Conservation (phyloP, 2,113 vertebrate genomes). For the Grammomys surdaster region DNA sequence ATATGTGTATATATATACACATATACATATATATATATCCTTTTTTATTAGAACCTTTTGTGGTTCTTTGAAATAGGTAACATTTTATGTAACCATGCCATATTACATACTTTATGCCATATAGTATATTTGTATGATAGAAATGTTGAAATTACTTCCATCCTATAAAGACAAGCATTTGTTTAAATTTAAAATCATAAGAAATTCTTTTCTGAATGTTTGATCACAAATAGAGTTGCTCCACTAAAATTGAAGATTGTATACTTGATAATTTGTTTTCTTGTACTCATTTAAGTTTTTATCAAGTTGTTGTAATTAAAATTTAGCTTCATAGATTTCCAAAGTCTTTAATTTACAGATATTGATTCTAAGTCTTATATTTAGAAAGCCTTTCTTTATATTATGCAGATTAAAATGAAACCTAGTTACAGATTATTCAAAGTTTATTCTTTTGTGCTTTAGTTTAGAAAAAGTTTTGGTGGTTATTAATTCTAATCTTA, state of each 20-base stretch:
- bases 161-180: not conserved
- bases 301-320: slow-evolving; percentile 19
- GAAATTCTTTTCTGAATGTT: not conserved
- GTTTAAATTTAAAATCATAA: slow-evolving; percentile 43
- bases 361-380: slow-evolving; percentile 37
- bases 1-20: no score
- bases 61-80: slow-evolving; percentile 38
- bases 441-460: slow-evolving; percentile 49
- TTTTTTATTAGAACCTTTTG: slow-evolving; percentile 37
- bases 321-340: slow-evolving; percentile 53
- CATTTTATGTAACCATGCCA: slow-evolving; percentile 17
- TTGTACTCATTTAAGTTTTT: not conserved
- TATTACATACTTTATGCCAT: slow-evolving; percentile 1
- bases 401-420: slow-evolving; percentile 42
- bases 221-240: slow-evolving; percentile 21
- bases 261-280: slow-evolving; percentile 9
- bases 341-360: slow-evolving; percentile 22
- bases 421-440: slow-evolving; percentile 3
- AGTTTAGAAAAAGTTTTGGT: slow-evolving; percentile 40
- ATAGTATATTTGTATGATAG: slow-evolving; percentile 25
- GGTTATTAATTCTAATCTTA: slow-evolving; percentile 37
- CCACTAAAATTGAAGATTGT: not conserved
- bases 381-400: slow-evolving; percentile 59
- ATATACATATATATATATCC: no score
- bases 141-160: slow-evolving; percentile 21